Evolutionary conservation across 53 echinoderm and acorn worm genomes (phyloP).

Genomic region (Crossaster papposus): DNA sequence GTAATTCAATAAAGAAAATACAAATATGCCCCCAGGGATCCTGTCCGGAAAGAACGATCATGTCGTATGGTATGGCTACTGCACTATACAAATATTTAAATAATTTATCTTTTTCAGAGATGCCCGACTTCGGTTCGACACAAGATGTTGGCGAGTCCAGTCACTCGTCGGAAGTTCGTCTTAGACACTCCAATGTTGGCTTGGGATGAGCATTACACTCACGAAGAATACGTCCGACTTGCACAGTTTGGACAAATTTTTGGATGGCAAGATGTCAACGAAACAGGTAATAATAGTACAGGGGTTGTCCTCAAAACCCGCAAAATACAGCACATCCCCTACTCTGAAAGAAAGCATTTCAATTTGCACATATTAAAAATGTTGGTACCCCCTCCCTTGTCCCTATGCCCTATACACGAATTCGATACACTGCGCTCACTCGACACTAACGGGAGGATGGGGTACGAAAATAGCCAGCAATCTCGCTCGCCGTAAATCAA

Average conservation of each 20-base stretch:
- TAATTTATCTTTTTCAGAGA: slow-evolving; percentile 36
- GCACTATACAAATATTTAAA: neutral
- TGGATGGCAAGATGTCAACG: slow-evolving; percentile 70
- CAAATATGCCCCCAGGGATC: no score
- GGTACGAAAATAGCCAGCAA: no score
- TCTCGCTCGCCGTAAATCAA: no score
- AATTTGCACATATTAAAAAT: no score
- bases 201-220: slow-evolving; percentile 83
- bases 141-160: slow-evolving; percentile 62
- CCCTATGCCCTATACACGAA: no score
- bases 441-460: no score
- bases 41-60: neutral
- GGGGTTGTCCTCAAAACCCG: neutral
- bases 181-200: slow-evolving; percentile 84
- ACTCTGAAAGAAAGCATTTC: no score
- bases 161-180: slow-evolving; percentile 60
- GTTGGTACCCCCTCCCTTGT: no score
- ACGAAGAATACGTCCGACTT: slow-evolving; percentile 74
- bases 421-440: no score
- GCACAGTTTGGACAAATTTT: slow-evolving; percentile 60
- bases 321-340: no score
- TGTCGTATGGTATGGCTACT: no score
- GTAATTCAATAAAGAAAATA: no score
- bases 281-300: slow-evolving; percentile 43
- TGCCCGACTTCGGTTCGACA: slow-evolving; percentile 83